Base-by-base conservation (phyloP, 2,113 vertebrate species). In the Pseudolaguvia tuberculata region DNA sequence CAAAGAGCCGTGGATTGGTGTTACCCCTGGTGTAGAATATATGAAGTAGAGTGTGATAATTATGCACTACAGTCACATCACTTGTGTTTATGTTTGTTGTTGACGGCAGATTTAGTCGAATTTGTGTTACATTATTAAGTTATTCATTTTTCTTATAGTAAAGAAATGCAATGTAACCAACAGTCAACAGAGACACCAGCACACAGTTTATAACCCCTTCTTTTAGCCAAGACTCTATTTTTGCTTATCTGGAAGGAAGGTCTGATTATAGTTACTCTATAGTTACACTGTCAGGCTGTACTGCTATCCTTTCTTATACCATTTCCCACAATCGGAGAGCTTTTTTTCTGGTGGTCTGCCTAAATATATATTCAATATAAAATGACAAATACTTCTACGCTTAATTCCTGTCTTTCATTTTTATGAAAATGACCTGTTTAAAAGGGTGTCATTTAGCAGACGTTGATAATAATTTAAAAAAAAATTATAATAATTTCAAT, bases 91-190 rank as follows among this genome's bases (percentile, higher is more conserved):
- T 18, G 47, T n/a, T n/a, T n/a, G n/a, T n/a, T n/a, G n/a, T n/a
- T n/a, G n/a, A n/a, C n/a, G n/a, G n/a, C n/a, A n/a, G n/a, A n/a
- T n/a, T 52, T 25, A 56, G 11, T 23, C 15, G 29, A 47, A 35
- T 72, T 79, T 75, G 21, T 17, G 3, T 52, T 18, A 42, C 29
- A 8, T 51, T 73, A 45, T 21, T 66, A 39, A 75, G 45, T 67
- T 63, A 66, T 69, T 66, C 48, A 55, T 5, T 55, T 45, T 71
- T 68, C 70, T 25, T 75, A 48, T 13, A 21, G 45, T 73, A 56
- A 55, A 59, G 52, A 56, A 25, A 48, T 72, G 59, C 21, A 50
- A 15, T 79, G n/a, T 72, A 77, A 47, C 27, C 52, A 76, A 25
- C 29, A 50, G 50, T 45, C 63, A 15, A 27, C n/a, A 25, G 20